Base-by-base conservation (phyloP, 2,888 invertebrate genomes). In the Thereva unica region DNA sequence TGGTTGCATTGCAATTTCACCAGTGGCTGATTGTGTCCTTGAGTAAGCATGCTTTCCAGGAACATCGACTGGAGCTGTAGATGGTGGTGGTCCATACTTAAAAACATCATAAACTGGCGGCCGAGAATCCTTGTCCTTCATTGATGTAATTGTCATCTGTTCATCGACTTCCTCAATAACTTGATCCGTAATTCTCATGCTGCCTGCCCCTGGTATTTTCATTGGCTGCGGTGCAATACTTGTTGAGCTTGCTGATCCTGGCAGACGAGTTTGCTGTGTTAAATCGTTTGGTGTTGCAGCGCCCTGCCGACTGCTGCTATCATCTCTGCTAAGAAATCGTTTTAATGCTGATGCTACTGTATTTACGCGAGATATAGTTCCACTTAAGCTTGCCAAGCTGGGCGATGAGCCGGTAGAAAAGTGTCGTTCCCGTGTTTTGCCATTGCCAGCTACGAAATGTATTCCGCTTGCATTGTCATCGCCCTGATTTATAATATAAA, bases 141-240 rank as follows among this genome's bases (percentile, higher is more conserved):
- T 86, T 52, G 92, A 92, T 4, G 89, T 91, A 68, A 92, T 88
- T 7, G 92, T 93, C 74, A 87, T 84, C 78, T 93, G 92, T 75
- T 93, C 93, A 75, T 93, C 93, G 0, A 89, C 87, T 78, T 89
- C 89, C 76, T 89, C 89, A 69, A 89, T 90, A 10, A 89, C 86
- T 74, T 90, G 88, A 75, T 89, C 87, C 0, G 89, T 85, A 9
- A 90, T 86, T 74, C 87, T 85, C 84, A 87, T 85, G 72, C 85
- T 86, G 0, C 66, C 71, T 47, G 68, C 68, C 2, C 70, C 70
- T 44, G 59, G 59, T 5, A 55, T 38, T 49, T 61, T 65, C 42
- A 38, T 34, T 34, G 57, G 61, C 7, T 66, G 67, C 8, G 67
- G 69, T 2, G 72, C 75, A 0, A 82, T 70, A 67, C 80, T 80